phyloP scores from a whole-genome alignment of 2,888 invertebrate genomes.

The Pristionchus maxplancki region DNA sequence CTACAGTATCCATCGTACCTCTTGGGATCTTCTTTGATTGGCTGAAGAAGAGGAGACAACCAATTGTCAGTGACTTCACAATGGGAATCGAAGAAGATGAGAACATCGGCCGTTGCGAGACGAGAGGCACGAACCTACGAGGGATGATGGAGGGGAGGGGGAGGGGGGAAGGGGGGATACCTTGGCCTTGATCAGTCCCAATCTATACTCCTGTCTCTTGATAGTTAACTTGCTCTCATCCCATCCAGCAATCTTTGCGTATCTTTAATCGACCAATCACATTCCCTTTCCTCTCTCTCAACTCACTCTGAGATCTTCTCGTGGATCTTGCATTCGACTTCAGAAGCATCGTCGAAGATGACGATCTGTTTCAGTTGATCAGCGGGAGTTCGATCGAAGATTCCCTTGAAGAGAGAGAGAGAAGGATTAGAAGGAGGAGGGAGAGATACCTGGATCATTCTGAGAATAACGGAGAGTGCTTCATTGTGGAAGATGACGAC shows the following conservation, averaged over 20 bases:
- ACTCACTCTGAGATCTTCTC: constrained; percentile 57
- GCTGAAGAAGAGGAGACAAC: constrained; percentile 92
- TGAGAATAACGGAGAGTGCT: constrained; percentile 94
- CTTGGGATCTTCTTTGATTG: constrained; percentile 90
- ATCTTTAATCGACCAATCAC: constrained; percentile 56
- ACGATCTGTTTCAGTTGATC: constrained; percentile 75
- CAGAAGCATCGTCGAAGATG: constrained; percentile 77
- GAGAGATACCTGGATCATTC: constrained; percentile 79
- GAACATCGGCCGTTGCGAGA: constrained; percentile 90
- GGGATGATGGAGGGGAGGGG: background rate
- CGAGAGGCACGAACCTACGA: constrained; percentile 90
- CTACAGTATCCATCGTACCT: constrained; percentile 72
- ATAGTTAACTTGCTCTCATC: constrained; percentile 58
- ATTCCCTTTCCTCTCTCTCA: background rate
- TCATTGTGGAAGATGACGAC: constrained; percentile 99
- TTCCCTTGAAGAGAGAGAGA: constrained; percentile 53
- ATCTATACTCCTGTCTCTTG: constrained; percentile 62
- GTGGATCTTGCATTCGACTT: constrained; percentile 57
- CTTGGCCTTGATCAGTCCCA: constrained; percentile 54
- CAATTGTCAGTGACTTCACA: constrained; percentile 95
- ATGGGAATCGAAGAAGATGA: constrained; percentile 97
- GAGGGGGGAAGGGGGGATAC: constrained; percentile 68
- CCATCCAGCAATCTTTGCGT: constrained; percentile 61
- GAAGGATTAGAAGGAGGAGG: background rate
- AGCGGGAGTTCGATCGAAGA: constrained; percentile 67